Conservation (phyloP, 35 echinoderm and acorn worm species). For the Nesometra sesokonis region DNA sequence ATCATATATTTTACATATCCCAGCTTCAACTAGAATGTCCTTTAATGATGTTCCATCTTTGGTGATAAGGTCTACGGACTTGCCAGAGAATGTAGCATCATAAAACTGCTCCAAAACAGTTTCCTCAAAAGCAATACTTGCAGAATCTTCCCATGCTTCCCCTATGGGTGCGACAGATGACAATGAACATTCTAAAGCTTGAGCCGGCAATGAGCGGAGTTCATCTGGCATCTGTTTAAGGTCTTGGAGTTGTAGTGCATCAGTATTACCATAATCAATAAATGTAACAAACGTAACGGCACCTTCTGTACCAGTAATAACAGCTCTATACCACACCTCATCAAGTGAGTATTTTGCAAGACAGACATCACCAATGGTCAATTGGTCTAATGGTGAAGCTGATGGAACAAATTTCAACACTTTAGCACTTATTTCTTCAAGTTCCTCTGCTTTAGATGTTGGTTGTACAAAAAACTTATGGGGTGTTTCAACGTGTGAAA, state of each 20-base stretch:
- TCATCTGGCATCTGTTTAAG: neutral
- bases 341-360: constrained; percentile 81
- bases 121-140: neutral
- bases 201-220: neutral
- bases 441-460: constrained; percentile 8
- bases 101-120: neutral
- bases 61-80: neutral
- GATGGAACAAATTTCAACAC: neutral
- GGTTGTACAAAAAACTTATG: constrained; percentile 9
- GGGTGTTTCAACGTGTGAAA: neutral
- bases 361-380: constrained; percentile 45
- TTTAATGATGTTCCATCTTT: neutral
- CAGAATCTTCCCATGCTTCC: neutral
- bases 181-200: neutral
- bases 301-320: constrained; percentile 15
- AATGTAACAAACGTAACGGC: constrained; percentile 20
- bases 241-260: neutral
- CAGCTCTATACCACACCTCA: constrained; percentile 82
- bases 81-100: neutral
- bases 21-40: neutral
- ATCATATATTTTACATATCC: neutral
- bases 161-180: neutral
- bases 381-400: neutral
- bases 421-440: neutral
- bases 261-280: constrained; percentile 72